These are phyloP conservation scores for Caenorhabditis sp. DNA, from an alignment of 2,888 invertebrate species.

Conservation along the genomic window DNA sequence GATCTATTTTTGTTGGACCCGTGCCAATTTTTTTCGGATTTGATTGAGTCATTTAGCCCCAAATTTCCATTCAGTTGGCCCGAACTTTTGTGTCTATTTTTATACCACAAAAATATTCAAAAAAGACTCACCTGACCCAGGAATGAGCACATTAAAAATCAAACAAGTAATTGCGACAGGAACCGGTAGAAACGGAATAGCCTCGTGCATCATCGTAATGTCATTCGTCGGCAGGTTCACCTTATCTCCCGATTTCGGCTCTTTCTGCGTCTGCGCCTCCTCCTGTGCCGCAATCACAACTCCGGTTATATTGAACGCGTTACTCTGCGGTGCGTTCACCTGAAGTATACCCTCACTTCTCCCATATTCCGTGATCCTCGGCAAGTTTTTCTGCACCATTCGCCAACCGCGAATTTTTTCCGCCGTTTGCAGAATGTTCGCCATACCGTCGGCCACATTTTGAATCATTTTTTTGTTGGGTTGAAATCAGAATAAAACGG, in stretches of 20 bases:
- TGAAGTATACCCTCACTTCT: conserved; percentile 68
- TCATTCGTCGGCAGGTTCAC: conserved; percentile 69
- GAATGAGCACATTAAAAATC: conserved; percentile 80
- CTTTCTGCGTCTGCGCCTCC: conserved; percentile 65
- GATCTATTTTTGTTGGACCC: too few species aligned
- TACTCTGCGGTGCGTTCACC: conserved; percentile 28
- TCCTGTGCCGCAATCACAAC: conserved; percentile 67
- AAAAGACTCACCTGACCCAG: conserved; percentile 79
- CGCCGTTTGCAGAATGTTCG: conserved; percentile 53
- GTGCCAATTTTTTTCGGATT: too few species aligned
- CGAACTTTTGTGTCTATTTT: too few species aligned
- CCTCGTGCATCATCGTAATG: conserved; percentile 85
- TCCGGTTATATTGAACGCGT: conserved; percentile 66
- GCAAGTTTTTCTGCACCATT: conserved; percentile 63
- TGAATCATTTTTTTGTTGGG: conserved; percentile 50
- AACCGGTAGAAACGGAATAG: conserved; percentile 88
- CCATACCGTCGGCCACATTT: conserved; percentile 61
- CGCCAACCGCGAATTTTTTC: conserved; percentile 64
- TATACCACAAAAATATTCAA: too few species aligned
- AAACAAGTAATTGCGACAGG: conserved; percentile 87
- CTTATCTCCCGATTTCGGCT: conserved; percentile 65
- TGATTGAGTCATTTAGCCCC: too few species aligned
- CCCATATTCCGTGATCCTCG: conserved; percentile 69
- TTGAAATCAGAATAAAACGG: neutral
- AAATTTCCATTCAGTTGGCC: too few species aligned